A percentile compares a stretch with the other conserved stretches of the same genome.
phyloP scores from a whole-genome alignment of 2,888 invertebrate genomes.

The Troides helena region DNA sequence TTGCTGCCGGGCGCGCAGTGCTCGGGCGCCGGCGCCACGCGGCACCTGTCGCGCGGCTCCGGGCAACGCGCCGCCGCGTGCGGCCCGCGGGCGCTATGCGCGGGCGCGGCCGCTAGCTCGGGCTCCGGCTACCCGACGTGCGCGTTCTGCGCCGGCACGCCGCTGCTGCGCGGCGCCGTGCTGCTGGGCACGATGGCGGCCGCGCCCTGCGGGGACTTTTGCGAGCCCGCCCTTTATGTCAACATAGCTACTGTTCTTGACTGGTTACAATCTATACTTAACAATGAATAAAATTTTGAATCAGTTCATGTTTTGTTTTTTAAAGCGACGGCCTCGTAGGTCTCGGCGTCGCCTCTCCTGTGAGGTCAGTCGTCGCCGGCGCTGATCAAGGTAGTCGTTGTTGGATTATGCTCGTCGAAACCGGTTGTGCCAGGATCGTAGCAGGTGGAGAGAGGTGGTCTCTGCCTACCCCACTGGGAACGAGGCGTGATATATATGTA shows the following conservation, averaged over 20 bases:
- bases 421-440: no score
- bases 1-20: conserved; percentile 34
- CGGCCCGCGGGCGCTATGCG: conserved; percentile 42
- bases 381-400: no score
- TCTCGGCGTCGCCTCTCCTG: no score
- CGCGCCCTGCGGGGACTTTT: conserved; percentile 52
- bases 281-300: conserved; percentile 17
- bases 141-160: conserved; percentile 60
- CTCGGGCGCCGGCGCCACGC: conserved; percentile 8
- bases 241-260: conserved; percentile 46
- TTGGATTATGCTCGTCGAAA: no score
- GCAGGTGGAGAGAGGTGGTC: no score
- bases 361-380: no score
- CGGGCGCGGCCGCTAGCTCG: conserved; percentile 38
- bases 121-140: conserved; percentile 40
- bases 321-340: background rate
- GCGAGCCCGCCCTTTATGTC: conserved; percentile 59
- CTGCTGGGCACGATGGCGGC: conserved; percentile 53
- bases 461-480: no score
- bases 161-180: conserved; percentile 46
- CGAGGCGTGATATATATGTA: no score
- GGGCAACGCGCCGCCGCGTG: conserved; percentile 35
- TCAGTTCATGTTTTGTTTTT: background rate
- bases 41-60: conserved; percentile 29
- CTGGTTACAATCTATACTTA: conserved; percentile 51